A percentile compares a stretch with the other conserved stretches of the same genome.
Conservation (phyloP, 1,140 invertebrate species). For the Drosophila insularis region DNA sequence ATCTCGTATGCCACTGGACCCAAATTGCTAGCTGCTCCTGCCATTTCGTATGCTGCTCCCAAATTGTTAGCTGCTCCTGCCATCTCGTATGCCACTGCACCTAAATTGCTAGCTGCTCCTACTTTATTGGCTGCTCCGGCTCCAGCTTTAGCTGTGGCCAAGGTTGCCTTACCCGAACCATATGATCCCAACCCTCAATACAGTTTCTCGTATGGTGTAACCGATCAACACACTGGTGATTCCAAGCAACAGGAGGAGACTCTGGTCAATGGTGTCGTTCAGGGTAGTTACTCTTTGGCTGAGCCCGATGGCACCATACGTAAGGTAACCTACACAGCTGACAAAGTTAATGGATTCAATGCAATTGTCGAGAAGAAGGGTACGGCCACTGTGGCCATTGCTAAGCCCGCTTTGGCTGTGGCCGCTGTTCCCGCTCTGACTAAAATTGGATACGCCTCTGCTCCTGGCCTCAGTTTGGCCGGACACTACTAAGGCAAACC, state of each 20-base stretch:
- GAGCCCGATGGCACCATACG: slow-evolving; percentile 87
- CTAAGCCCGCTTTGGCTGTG: slow-evolving; percentile 82
- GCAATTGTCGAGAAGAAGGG: slow-evolving; percentile 85
- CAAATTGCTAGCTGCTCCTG: slow-evolving; percentile 26
- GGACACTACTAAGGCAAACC: slow-evolving; percentile 47
- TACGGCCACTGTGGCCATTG: slow-evolving; percentile 62
- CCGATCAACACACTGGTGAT: slow-evolving; percentile 88
- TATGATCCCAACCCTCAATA: slow-evolving; percentile 88
- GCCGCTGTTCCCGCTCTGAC: slow-evolving; percentile 66
- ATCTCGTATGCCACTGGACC: too few species aligned
- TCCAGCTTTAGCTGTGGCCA: slow-evolving; percentile 77
- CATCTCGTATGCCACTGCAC: slow-evolving; percentile 32
- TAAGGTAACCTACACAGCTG: slow-evolving; percentile 85
- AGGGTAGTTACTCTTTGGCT: slow-evolving; percentile 86
- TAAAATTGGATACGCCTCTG: slow-evolving; percentile 66
- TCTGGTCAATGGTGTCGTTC: slow-evolving; percentile 85
- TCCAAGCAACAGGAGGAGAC: slow-evolving; percentile 86
- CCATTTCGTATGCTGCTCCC: slow-evolving; percentile 59
- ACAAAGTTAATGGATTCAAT: slow-evolving; percentile 85
- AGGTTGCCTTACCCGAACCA: slow-evolving; percentile 83
- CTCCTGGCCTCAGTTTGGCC: slow-evolving; percentile 43
- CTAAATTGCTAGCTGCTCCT: slow-evolving; percentile 31
- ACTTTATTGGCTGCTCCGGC: slow-evolving; percentile 70
- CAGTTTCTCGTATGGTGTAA: slow-evolving; percentile 88
- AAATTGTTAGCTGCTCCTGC: too few species aligned